These are phyloP conservation scores for Trissonchulus latispiculum DNA, from an alignment of 2,888 invertebrate species.

Conservation along the genomic window DNA sequence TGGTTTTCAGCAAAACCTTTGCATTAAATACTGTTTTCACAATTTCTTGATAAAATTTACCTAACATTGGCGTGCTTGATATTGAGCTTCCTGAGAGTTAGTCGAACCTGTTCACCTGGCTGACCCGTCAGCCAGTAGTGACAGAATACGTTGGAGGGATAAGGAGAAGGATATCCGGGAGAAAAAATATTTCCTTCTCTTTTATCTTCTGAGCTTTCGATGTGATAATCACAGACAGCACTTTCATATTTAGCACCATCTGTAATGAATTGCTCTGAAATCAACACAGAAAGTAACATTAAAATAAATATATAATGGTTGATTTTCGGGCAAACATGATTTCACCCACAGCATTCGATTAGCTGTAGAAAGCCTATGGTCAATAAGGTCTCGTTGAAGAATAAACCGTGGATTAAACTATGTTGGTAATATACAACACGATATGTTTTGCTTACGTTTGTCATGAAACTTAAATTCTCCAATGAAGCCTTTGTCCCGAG, in stretches of 20 bases:
- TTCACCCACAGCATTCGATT: neutral
- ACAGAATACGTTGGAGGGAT: conserved; percentile 21
- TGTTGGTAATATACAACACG: neutral
- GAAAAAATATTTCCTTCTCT: conserved; percentile 64
- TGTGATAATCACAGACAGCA: conserved; percentile 21
- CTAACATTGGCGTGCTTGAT: conserved; percentile 67
- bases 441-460: conserved; percentile 46
- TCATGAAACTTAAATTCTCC: conserved; percentile 67
- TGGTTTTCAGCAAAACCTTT: no score
- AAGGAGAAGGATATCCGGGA: conserved; percentile 23
- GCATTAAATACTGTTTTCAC: neutral
- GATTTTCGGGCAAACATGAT: neutral
- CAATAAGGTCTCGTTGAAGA: no score
- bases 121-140: conserved; percentile 21
- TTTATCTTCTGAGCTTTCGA: conserved; percentile 39
- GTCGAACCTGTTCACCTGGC: conserved; percentile 59
- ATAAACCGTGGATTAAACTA: no score
- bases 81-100: conserved; percentile 68
- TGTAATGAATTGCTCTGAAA: conserved; percentile 64
- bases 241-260: conserved; percentile 56
- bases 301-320: neutral
- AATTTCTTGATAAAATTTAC: no score
- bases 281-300: conserved; percentile 21
- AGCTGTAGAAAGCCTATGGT: no score
- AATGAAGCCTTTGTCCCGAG: conserved; percentile 56